phyloP scores from a whole-genome alignment of 2,797 vertebrate species.

The Staurois parvus region DNA sequence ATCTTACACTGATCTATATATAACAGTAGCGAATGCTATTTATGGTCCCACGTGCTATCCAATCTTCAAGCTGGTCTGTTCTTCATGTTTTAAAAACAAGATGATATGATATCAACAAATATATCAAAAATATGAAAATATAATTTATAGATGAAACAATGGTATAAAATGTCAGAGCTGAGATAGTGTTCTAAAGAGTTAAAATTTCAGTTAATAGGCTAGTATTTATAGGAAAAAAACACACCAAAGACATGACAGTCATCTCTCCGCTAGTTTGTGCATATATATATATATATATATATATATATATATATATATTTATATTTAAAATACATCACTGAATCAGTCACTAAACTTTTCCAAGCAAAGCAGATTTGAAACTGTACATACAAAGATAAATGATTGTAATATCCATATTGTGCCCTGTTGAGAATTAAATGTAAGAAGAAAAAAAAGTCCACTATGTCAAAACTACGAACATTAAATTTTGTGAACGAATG shows the following conservation, averaged over 20 bases:
- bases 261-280: conserved; percentile 63
- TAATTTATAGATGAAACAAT: background rate
- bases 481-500: background rate
- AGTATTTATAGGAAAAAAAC: background rate
- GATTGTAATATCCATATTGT: background rate
- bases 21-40: background rate
- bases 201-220: background rate
- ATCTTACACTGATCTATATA: background rate
- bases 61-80: background rate
- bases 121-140: background rate
- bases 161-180: background rate
- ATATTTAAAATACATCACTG: conserved; percentile 66
- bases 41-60: background rate
- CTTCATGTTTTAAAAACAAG: background rate
- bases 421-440: background rate
- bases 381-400: background rate
- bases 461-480: background rate
- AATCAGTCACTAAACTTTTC: conserved; percentile 63
- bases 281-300: conserved; percentile 21
- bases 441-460: background rate
- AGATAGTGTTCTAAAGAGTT: background rate
- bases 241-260: conserved; percentile 39
- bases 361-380: background rate
- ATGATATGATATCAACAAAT: background rate
- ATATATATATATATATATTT: too few relatives aligned